Evolutionary conservation across 1,140 invertebrate genomes (phyloP).

Genomic region (Popillia japonica): DNA sequence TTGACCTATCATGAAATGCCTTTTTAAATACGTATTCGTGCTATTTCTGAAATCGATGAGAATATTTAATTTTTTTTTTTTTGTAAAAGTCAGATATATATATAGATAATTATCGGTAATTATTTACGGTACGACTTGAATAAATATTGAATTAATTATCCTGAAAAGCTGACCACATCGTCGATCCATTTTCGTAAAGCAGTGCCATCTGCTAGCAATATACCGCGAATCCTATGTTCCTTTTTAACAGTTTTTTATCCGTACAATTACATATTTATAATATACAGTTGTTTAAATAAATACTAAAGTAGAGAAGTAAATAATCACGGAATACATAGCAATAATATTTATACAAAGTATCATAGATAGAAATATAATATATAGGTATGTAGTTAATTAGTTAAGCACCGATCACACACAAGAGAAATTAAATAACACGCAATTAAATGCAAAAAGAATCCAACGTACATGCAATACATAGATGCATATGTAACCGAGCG

Average conservation of each 20-base stretch:
- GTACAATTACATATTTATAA: constrained; percentile 5
- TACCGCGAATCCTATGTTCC: constrained; percentile 44
- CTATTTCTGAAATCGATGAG: too few species aligned
- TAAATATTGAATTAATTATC: constrained; percentile 13
- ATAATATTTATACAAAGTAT: constrained; percentile 41
- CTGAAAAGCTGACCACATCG: too few species aligned
- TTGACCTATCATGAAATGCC: too few species aligned
- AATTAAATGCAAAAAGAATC: background rate
- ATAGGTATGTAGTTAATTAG: constrained; percentile 5
- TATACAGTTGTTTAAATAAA: constrained; percentile 7
- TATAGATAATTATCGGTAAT: too few species aligned
- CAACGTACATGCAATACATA: background rate
- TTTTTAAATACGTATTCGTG: too few species aligned
- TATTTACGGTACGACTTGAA: too few species aligned
- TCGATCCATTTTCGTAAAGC: constrained; percentile 22
- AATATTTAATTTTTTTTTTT: too few species aligned
- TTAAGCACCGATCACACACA: constrained; percentile 4
- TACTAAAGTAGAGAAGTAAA: background rate
- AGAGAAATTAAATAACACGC: background rate
- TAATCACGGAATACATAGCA: constrained; percentile 37
- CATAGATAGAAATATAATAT: constrained; percentile 34
- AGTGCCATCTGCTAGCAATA: constrained; percentile 47
- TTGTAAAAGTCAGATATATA: too few species aligned
- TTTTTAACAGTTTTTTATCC: constrained; percentile 35
- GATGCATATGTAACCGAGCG: background rate